A percentile compares a stretch with the other conserved stretches of the same genome.
Conservation (phyloP, 2,888 invertebrate genomes). For the Hydropsyche betteni region DNA sequence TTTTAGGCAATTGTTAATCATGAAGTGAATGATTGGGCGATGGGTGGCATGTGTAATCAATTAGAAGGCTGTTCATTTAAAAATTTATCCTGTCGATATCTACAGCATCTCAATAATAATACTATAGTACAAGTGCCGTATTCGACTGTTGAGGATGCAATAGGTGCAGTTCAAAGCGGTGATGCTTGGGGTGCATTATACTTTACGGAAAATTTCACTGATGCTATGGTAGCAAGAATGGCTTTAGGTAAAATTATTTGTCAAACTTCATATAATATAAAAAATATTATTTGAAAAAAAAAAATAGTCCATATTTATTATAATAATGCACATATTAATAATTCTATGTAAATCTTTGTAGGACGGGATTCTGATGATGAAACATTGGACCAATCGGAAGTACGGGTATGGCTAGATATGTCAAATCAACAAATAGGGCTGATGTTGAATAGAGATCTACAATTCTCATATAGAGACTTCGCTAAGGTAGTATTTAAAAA, state of each 20-base stretch:
- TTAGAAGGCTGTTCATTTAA: conserved; percentile 75
- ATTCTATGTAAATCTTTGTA: conserved; percentile 52
- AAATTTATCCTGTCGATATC: conserved; percentile 81
- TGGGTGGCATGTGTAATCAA: conserved; percentile 63
- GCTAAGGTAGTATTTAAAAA: conserved; percentile 65
- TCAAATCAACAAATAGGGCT: conserved; percentile 95
- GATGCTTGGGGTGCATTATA: conserved; percentile 89
- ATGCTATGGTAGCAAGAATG: conserved; percentile 83
- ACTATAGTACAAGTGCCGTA: conserved; percentile 79
- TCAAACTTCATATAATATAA: neutral
- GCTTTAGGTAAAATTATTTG: conserved; percentile 67
- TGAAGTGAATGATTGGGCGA: conserved; percentile 58
- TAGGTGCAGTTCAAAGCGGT: conserved; percentile 77
- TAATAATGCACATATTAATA: too few species aligned
- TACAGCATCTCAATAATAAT: conserved; percentile 76
- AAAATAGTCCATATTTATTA: neutral
- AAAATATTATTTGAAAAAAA: neutral
- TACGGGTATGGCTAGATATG: conserved; percentile 92
- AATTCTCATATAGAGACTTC: conserved; percentile 87
- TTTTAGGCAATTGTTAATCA: conserved; percentile 64
- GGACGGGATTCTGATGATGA: conserved; percentile 85
- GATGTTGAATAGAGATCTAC: conserved; percentile 85
- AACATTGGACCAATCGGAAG: conserved; percentile 85
- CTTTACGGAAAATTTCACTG: conserved; percentile 90
- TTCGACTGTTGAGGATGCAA: conserved; percentile 71